Base-by-base conservation (phyloP, 2,797 vertebrate genomes). In the Manis javanica region DNA sequence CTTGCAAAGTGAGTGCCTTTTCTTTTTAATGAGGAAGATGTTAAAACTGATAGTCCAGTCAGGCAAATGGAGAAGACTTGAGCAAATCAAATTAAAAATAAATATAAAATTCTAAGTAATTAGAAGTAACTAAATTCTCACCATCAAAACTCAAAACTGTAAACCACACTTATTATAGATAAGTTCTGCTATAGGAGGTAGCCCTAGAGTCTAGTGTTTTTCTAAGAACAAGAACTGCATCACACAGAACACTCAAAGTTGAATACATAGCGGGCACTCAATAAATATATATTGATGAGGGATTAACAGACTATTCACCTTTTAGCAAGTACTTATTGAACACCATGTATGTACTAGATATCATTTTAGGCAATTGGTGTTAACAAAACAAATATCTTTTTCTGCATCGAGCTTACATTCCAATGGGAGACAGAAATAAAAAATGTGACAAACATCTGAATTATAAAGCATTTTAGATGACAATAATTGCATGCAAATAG, bases 21-120 rank as follows among this genome's bases (percentile, higher is more conserved):
- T 79, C 75, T 72, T 86, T 78, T 39, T 77, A 86, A 63, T 39
- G 29, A 84, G 55, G 81, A 90, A 53, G 42, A 85, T 92, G 57
- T 63, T n/a, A 95, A 72, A 86, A 87, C 6, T 83, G 29, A 79
- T 69, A 86, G 13, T 53, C 42, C n/a, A 57, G 24, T 69, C 26
- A 89, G 90, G 26, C 29, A 66, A 94, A 51, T 66, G 37, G 39
- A 92, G 19, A 91, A 57, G 6, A 4, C 72, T 94, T 55, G 13
- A 91, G 55, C 9, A 83, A 93, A 91, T 61, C 19, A 87, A 82
- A 82, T 66, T 51, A 63, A 90, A 92, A 82, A 78, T 21, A 75
- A 69, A 79, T 71, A 8, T 24, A 81, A 88, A 87, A 23, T 61
- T 69, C 6, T 66, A 53, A 49, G 39, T 92, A 86, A 55, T 57